Percentiles rank a stretch among this genome's conserved stretches.
These are phyloP conservation scores for Andrena fulva DNA, from an alignment of 2,888 invertebrate genomes.

Conservation along the genomic window DNA sequence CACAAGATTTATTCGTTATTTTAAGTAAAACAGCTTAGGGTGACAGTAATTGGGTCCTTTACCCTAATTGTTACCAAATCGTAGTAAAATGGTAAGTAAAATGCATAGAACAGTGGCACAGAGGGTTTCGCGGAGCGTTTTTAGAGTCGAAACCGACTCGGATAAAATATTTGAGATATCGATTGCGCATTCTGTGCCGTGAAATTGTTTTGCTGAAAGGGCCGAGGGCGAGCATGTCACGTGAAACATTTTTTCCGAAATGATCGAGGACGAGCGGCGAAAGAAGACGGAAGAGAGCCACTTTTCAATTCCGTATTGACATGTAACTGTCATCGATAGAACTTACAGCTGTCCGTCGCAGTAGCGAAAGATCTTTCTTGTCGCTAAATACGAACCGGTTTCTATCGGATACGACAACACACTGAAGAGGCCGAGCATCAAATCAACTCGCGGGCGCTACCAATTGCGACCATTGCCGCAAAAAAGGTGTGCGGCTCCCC, in stretches of 20 bases:
- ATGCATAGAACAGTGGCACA: not conserved
- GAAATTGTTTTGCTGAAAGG: too few relatives aligned
- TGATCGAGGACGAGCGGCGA: not conserved
- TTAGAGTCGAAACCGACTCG: not conserved
- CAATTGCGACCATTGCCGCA: slow-evolving; percentile 80
- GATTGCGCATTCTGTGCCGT: too few relatives aligned
- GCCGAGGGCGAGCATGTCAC: too few relatives aligned
- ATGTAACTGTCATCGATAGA: slow-evolving; percentile 83
- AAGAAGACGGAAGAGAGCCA: slow-evolving; percentile 36
- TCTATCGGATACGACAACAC: slow-evolving; percentile 36
- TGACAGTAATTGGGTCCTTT: too few relatives aligned
- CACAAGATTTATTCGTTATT: too few relatives aligned
- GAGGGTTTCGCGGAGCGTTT: not conserved
- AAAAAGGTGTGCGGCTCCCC: slow-evolving; percentile 78
- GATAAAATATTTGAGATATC: not conserved
- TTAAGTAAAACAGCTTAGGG: too few relatives aligned
- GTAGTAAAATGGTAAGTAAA: not conserved
- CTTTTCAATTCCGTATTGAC: slow-evolving; percentile 83
- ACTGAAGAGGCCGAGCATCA: slow-evolving; percentile 62
- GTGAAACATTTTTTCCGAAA: too few relatives aligned
- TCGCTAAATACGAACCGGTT: slow-evolving; percentile 66
- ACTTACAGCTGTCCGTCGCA: slow-evolving; percentile 62
- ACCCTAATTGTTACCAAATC: too few relatives aligned
- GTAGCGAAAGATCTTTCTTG: slow-evolving; percentile 61
- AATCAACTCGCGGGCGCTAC: slow-evolving; percentile 77